Conservation (phyloP, 2,888 invertebrate genomes). For the Cheilosia urbana region DNA sequence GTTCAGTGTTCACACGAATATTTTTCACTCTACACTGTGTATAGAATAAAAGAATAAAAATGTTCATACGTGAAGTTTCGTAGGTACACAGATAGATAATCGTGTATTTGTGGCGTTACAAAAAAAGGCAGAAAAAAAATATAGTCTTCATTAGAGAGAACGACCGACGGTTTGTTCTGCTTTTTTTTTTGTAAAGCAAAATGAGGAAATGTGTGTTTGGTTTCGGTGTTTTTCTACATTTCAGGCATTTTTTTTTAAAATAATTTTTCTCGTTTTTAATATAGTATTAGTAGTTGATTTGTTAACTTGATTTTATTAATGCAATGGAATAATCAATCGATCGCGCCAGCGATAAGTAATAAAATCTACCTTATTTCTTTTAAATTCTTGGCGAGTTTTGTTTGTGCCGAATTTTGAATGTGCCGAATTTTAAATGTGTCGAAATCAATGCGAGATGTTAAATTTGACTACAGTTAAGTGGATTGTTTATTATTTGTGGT, state of each 20-base stretch:
- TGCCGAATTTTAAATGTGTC: neutral
- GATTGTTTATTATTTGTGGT: no score
- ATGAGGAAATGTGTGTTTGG: conserved; percentile 18
- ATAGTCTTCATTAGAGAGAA: conserved; percentile 3
- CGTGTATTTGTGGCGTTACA: conserved; percentile 46
- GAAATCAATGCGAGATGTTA: neutral
- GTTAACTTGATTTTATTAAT: conserved; percentile 17
- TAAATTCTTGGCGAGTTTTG: neutral
- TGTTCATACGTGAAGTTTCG: conserved; percentile 48
- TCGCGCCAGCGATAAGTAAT: neutral
- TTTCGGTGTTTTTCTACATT: conserved; percentile 13
- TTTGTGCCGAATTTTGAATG: neutral
- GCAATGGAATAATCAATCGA: conserved; percentile 14
- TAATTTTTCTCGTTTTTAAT: conserved; percentile 4
- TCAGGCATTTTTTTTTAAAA: conserved; percentile 6
- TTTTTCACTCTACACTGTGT: conserved; percentile 44
- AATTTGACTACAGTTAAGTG: no score
- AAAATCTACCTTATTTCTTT: neutral
- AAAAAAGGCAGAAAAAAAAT: conserved; percentile 8
- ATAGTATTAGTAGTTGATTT: conserved; percentile 33
- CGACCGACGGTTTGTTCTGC: no score
- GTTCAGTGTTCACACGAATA: conserved; percentile 46
- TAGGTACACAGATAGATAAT: conserved; percentile 40
- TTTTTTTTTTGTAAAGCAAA: conserved; percentile 6
- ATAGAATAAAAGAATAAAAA: conserved; percentile 51